A percentile compares a stretch with the other conserved stretches of the same genome.
phyloP scores from a whole-genome alignment of 2,113 vertebrate genomes.

The human (Homo sapiens) region GRCh38 chr7:94265001-94265500 shows the following conservation, averaged over 20 bases:
- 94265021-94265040: background rate
- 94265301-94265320: constrained; percentile 32
- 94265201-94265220: background rate
- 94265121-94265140: background rate
- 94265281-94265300: background rate
- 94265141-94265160: background rate
- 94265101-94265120: background rate
- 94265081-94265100: background rate
- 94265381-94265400: constrained; percentile 14
- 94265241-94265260: background rate
- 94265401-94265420: constrained; percentile 57
- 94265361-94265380: constrained; percentile 16
- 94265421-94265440: constrained; percentile 43
- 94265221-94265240: background rate
- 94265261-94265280: background rate
- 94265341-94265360: constrained; percentile 3
- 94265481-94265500: constrained; percentile 61
- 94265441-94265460: constrained; percentile 59
- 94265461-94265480: constrained; percentile 48
- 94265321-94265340: background rate
- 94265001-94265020: background rate
- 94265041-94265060: background rate
- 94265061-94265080: background rate
- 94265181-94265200: background rate
- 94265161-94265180: background rate